Evolutionary conservation across 2,797 vertebrate species (phyloP).

Genomic region (Sebastes miniatus): DNA sequence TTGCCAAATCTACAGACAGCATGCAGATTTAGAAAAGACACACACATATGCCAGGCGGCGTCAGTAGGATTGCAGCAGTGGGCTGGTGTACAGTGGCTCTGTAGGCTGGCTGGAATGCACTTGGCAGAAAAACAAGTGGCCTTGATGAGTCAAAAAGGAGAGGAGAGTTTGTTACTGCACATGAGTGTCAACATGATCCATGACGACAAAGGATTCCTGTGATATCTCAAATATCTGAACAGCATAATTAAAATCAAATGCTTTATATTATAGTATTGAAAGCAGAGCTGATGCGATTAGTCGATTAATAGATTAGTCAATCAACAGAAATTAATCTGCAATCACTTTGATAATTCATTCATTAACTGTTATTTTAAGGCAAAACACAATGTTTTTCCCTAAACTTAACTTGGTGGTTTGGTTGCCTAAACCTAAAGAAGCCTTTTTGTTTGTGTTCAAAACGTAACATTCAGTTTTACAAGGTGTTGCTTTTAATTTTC

Average conservation of each 20-base stretch:
- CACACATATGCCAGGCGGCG: conserved; percentile 16
- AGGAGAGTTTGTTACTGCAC: conserved; percentile 30
- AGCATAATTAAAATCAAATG: conserved; percentile 7
- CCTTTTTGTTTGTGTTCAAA: too few relatives aligned
- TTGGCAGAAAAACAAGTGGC: conserved; percentile 55
- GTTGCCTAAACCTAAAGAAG: too few relatives aligned
- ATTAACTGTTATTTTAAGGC: not conserved
- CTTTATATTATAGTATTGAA: not conserved
- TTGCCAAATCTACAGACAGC: conserved; percentile 29
- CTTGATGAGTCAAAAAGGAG: conserved; percentile 52
- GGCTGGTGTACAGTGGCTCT: conserved; percentile 27
- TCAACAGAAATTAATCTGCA: not conserved
- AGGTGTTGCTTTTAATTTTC: too few relatives aligned
- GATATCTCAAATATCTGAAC: not conserved
- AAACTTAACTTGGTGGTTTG: too few relatives aligned
- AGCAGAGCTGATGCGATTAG: not conserved
- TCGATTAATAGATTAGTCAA: not conserved
- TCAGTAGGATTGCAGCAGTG: conserved; percentile 33
- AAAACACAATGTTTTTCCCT: too few relatives aligned
- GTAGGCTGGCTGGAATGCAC: conserved; percentile 54
- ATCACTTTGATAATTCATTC: not conserved
- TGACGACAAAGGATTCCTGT: conserved; percentile 5
- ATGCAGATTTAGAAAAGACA: conserved; percentile 49
- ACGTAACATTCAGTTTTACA: too few relatives aligned
- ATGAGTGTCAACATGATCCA: not conserved